Evolutionary conservation across 1,140 invertebrate genomes (phyloP), one percentile per base, ranked within the genome.

Genomic region (Mesaphorura yosii): DNA sequence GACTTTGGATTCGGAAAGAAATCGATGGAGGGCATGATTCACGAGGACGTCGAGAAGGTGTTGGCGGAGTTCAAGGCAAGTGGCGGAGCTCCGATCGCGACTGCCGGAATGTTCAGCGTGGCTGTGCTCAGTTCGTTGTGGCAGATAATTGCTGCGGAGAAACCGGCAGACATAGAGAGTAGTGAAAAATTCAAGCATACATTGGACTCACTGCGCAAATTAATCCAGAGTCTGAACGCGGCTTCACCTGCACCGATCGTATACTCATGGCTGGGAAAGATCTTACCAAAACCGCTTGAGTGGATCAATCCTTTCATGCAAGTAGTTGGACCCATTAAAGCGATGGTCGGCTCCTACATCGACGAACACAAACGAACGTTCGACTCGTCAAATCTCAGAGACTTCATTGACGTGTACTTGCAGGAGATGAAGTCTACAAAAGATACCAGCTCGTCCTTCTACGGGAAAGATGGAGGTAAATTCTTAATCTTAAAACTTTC

Each of bases 1-100:
- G 22, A 49, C n/a, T 40, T 49, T 41, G 59, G 59, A 3, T 61
- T 60, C 23, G 59, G 59, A 7, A 51, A 50, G 29, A 51, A 14
- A 4, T 42, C 42, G 2, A 55, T 59, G 26, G 59, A 61, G 42
- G 25, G 22, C 2, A 23, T 56, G 14, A 55, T 59, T 31, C 46
- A 46, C 23, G 59, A 61, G n/a, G 58, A 61, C 27, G 39, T 60
- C 38, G 22, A 10, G 0, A 53, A 60, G n/a, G 23, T 61, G 14
- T 15, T 39, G 7, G 41, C 47, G 14, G 28, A 27, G 6, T 44
- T 55, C 2, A 39, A 31, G 27, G 19, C 28, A 6, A 19, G 50
- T 15, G 34, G 29, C 15, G 49, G 49, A 22, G 12, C 7, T 23
- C 34, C 34, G 4, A 29, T 51, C 10, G 20, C 41, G 6, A 7